Evolutionary conservation across 2,797 vertebrate genomes (phyloP).

Genomic region (Hemitrygon akajei): DNA sequence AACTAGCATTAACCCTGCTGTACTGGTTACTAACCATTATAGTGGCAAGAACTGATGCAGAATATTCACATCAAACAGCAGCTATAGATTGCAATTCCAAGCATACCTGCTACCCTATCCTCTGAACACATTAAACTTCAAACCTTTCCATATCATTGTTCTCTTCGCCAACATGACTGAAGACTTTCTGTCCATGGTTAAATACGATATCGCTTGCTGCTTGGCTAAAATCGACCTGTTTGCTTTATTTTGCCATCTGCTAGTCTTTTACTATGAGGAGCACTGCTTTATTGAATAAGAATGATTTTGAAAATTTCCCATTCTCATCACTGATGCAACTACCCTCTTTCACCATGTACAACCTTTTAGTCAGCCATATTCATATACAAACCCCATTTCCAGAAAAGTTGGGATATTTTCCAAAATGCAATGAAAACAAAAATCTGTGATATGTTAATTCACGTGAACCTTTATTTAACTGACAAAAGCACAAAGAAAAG

Average conservation of each 20-base stretch:
- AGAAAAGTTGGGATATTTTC: too few species aligned
- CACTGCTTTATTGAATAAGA: background rate
- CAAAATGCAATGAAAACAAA: too few species aligned
- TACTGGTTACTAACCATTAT: background rate
- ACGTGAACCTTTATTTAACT: too few species aligned
- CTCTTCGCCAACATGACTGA: background rate
- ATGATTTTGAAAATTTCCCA: background rate
- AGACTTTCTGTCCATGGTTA: background rate
- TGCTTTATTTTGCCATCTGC: background rate
- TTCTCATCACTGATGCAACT: background rate
- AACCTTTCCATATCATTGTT: background rate
- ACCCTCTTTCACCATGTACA: background rate
- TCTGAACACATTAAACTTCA: background rate
- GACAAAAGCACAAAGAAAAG: too few species aligned
- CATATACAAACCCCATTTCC: too few species aligned
- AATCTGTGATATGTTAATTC: too few species aligned
- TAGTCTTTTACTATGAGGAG: background rate
- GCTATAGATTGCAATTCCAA: background rate
- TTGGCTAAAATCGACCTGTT: background rate
- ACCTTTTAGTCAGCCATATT: background rate
- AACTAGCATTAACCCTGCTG: background rate
- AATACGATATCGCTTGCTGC: background rate
- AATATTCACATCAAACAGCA: background rate
- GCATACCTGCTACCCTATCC: background rate
- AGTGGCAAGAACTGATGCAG: background rate